Percentiles rank a stretch among this genome's conserved stretches.
Conservation (phyloP, 2,797 vertebrate species). For the Rhincodon typus region DNA sequence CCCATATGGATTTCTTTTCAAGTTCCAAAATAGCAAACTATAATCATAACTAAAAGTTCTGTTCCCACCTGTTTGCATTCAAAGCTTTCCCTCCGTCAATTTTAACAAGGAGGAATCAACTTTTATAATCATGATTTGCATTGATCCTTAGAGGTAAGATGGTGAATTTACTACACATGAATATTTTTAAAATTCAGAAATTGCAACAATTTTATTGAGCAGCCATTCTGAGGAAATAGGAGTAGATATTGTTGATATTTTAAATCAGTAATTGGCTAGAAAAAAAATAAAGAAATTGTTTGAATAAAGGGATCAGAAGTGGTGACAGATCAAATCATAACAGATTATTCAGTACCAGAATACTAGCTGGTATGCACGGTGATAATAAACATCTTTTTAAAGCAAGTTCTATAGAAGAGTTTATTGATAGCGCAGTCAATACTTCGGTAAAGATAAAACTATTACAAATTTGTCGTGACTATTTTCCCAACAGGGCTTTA, state of each 20-base stretch:
- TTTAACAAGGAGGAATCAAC: not conserved
- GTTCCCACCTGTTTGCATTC: not conserved
- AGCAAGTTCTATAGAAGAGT: not conserved
- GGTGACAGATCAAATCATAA: not conserved
- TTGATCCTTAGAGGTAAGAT: not conserved
- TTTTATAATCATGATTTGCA: not conserved
- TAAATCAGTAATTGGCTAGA: not conserved
- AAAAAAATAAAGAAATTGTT: not conserved
- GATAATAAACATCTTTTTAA: not conserved
- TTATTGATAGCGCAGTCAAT: not conserved
- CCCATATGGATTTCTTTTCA: not conserved
- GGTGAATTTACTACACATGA: not conserved
- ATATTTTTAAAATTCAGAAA: not conserved
- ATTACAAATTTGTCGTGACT: not conserved
- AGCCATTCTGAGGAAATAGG: not conserved
- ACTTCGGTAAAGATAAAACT: not conserved
- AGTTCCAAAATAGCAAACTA: constrained; percentile 7
- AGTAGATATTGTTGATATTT: not conserved
- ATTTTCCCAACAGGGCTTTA: not conserved
- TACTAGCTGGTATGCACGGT: not conserved
- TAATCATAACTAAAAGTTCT: not conserved
- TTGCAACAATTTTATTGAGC: not conserved
- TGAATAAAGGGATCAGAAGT: not conserved
- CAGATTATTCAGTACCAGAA: not conserved
- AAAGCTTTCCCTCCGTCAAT: not conserved